These are phyloP conservation scores for Mastomys natalensis DNA, from an alignment of 2,113 vertebrate genomes.

Conservation along the genomic window DNA sequence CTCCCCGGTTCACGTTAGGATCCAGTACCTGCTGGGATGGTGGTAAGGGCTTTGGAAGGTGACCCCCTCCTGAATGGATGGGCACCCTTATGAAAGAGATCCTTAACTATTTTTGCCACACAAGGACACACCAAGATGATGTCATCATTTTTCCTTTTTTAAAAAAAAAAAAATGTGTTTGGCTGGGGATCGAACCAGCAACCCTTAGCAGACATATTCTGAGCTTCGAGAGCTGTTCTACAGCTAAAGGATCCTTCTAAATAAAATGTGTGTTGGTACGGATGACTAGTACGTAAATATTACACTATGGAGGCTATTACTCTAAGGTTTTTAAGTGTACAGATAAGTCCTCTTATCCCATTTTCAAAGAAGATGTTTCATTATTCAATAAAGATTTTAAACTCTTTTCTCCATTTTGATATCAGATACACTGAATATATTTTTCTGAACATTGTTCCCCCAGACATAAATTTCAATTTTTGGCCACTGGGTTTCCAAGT, in stretches of 20 bases:
- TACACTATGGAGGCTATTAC: no score
- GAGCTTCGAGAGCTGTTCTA: no score
- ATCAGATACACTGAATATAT: conserved; percentile 35
- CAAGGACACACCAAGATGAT: neutral
- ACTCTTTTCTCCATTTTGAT: conserved; percentile 34
- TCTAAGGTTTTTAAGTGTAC: no score
- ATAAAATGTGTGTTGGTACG: no score
- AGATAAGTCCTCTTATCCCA: no score
- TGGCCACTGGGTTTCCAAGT: conserved; percentile 6
- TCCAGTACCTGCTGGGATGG: neutral
- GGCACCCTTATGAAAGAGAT: neutral
- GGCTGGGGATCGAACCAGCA: no score
- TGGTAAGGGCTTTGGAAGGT: neutral
- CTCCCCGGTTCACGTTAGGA: neutral
- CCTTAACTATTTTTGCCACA: neutral
- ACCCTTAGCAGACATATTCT: no score
- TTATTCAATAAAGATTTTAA: conserved; percentile 10
- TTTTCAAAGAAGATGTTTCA: no score
- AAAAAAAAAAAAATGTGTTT: neutral
- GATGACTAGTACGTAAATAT: no score
- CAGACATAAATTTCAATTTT: conserved; percentile 54
- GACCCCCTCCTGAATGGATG: neutral
- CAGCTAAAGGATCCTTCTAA: no score
- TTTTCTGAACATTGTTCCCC: conserved; percentile 1
- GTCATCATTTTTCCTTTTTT: neutral